A percentile compares a stretch with the other conserved stretches of the same genome.
Evolutionary conservation across 2,797 vertebrate genomes (phyloP).

Genomic region (Micrastur ruficollis): DNA sequence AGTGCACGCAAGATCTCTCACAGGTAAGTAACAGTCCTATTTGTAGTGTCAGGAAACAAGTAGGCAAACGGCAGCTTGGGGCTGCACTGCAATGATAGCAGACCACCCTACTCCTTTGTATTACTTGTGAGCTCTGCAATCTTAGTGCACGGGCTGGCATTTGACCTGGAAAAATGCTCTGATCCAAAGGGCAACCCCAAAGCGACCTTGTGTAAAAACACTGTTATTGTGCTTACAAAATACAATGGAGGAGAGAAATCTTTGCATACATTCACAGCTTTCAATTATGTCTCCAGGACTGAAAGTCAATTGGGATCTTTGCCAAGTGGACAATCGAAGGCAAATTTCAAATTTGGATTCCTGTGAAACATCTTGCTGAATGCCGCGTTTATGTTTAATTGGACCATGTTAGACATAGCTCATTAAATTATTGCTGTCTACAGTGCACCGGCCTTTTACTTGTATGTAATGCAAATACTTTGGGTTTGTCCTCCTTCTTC

Average conservation of each 20-base stretch:
- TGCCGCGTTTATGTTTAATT: slow-evolving; percentile 76
- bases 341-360: slow-evolving; percentile 84
- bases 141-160: background rate
- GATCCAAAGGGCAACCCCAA: background rate
- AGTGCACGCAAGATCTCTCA: background rate
- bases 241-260: slow-evolving; percentile 33
- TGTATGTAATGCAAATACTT: slow-evolving; percentile 68
- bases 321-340: slow-evolving; percentile 76
- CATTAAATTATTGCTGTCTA: slow-evolving; percentile 81
- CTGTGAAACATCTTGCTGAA: slow-evolving; percentile 73
- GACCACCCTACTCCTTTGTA: background rate
- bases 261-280: slow-evolving; percentile 68
- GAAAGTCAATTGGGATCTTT: slow-evolving; percentile 69
- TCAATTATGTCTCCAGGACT: slow-evolving; percentile 68
- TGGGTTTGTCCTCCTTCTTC: slow-evolving; percentile 33
- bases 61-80: background rate
- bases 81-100: background rate
- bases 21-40: background rate
- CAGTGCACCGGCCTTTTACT: slow-evolving; percentile 37
- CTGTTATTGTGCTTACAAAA: background rate
- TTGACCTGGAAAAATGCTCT: background rate
- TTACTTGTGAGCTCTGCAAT: background rate
- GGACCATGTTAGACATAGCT: slow-evolving; percentile 77
- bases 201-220: slow-evolving; percentile 53
- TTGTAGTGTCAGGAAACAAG: background rate